These are phyloP conservation scores for Myotis pilosus DNA, from an alignment of 2,797 vertebrate species.

Conservation along the genomic window DNA sequence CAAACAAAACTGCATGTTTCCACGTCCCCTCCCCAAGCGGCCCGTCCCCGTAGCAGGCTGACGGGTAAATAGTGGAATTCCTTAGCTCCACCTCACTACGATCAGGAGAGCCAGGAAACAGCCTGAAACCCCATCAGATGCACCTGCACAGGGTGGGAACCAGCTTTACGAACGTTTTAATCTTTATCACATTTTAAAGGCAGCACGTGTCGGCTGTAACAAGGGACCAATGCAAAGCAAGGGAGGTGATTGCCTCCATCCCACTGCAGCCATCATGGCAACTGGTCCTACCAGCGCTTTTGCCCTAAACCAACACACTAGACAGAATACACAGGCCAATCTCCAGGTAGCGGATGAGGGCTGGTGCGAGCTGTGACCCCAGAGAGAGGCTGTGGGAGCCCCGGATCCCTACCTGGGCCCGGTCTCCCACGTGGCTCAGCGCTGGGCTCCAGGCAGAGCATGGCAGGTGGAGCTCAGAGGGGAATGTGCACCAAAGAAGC, in stretches of 20 bases:
- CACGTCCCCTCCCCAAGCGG: not conserved
- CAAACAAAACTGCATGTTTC: not conserved
- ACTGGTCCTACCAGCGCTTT: not conserved
- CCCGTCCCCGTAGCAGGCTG: too few species aligned
- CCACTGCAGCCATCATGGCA: accelerated
- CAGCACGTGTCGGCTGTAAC: too few species aligned
- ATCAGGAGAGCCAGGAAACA: accelerated
- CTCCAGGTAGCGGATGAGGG: not conserved
- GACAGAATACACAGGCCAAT: accelerated
- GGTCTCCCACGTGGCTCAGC: accelerated
- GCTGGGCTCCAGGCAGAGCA: not conserved
- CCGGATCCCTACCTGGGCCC: accelerated
- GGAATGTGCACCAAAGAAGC: not conserved
- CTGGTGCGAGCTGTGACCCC: accelerated
- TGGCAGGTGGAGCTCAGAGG: not conserved
- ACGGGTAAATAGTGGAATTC: not conserved
- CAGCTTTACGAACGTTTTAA: accelerated
- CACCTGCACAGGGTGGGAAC: not conserved
- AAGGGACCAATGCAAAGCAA: accelerated
- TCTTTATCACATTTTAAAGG: not conserved
- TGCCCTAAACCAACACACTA: not conserved
- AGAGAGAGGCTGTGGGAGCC: too few species aligned
- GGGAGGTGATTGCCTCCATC: not conserved
- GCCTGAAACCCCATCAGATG: not conserved
- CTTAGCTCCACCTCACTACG: accelerated